Conservation (phyloP, 2,113 vertebrate genomes). For the Pholis gunnellus region DNA sequence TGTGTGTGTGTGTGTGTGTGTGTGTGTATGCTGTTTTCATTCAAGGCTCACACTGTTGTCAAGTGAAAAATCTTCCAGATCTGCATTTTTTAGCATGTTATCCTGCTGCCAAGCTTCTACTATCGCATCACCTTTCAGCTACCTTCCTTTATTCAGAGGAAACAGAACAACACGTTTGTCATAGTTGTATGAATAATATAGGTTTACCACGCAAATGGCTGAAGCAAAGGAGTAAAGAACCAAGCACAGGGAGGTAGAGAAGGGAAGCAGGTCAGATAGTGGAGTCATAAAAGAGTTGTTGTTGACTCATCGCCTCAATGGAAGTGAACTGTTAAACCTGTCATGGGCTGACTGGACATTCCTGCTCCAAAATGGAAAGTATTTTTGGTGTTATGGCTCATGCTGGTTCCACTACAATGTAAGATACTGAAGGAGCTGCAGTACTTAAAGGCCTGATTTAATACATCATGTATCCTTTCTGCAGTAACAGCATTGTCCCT, state of each 20-base stretch:
- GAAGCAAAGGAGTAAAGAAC: not conserved
- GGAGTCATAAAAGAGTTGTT: not conserved
- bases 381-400: not conserved
- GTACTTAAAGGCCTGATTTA: slow-evolving; percentile 10
- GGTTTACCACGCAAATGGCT: not conserved
- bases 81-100: not conserved
- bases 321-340: slow-evolving; percentile 8
- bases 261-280: not conserved
- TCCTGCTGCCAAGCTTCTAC: not conserved
- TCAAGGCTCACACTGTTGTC: not conserved
- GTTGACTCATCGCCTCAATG: not conserved
- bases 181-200: not conserved
- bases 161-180: not conserved
- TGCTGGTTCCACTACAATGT: not conserved
- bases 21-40: not conserved
- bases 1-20: not conserved
- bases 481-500: slow-evolving; percentile 42
- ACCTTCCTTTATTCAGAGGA: not conserved
- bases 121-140: too few relatives aligned
- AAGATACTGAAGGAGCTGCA: not conserved
- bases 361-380: not conserved
- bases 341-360: not conserved
- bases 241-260: not conserved
- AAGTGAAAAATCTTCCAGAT: not conserved
- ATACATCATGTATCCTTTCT: slow-evolving; percentile 24